Conservation (phyloP, 2,888 invertebrate genomes). For the Drosophila seclusa region DNA sequence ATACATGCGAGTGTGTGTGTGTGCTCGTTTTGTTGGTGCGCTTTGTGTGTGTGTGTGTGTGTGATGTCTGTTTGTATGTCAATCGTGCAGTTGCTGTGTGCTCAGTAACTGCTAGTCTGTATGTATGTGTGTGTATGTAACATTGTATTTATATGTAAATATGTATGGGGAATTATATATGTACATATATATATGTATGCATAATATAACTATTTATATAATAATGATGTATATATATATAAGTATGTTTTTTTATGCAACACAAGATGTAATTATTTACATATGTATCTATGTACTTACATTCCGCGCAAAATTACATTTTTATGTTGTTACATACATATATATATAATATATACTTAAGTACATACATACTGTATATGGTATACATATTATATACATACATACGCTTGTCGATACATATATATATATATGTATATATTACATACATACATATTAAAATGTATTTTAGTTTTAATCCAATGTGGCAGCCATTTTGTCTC, state of each 20-base stretch:
- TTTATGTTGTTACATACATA: conserved; percentile 46
- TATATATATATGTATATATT: conserved; percentile 22
- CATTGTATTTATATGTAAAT: conserved; percentile 27
- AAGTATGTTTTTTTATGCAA: conserved; percentile 36
- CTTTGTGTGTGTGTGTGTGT: conserved; percentile 53
- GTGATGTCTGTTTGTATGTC: conserved; percentile 66
- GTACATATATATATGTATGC: conserved; percentile 7
- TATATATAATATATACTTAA: conserved; percentile 73
- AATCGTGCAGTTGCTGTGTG: conserved; percentile 71
- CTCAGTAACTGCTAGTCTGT: conserved; percentile 73
- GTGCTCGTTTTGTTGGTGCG: conserved; percentile 64
- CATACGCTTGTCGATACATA: conserved; percentile 18
- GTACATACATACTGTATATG: conserved; percentile 57
- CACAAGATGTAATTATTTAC: conserved; percentile 25
- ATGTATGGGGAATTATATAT: conserved; percentile 9
- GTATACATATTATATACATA: conserved; percentile 28
- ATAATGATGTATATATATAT: not conserved
- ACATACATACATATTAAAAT: conserved; percentile 68
- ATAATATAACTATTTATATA: conserved; percentile 6
- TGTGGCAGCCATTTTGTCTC: conserved; percentile 82
- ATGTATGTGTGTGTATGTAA: conserved; percentile 51
- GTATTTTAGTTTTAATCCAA: conserved; percentile 82
- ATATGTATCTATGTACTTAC: conserved; percentile 17
- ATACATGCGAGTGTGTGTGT: conserved; percentile 27
- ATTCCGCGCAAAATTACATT: conserved; percentile 22